phyloP scores from a whole-genome alignment of 2,797 vertebrate species.

The Dendrocincla fuliginosa region DNA sequence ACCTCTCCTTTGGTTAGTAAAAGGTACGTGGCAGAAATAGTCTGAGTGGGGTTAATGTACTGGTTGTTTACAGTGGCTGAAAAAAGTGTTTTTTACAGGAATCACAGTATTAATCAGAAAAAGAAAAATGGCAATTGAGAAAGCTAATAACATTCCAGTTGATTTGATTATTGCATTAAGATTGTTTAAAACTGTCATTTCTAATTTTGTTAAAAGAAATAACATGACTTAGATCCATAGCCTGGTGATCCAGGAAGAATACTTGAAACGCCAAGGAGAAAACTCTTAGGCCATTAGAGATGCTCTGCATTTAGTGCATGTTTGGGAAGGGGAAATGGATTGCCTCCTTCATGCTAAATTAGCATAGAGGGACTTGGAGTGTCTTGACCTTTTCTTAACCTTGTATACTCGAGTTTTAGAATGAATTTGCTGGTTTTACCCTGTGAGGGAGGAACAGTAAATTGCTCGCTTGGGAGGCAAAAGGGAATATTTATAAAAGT shows the following conservation, averaged over 20 bases:
- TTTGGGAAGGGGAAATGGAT: constrained; percentile 41
- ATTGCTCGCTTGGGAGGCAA: background rate
- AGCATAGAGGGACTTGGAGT: background rate
- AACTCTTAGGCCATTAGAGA: constrained; percentile 44
- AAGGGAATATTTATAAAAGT: background rate
- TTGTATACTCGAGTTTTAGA: background rate
- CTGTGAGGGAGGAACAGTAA: background rate
- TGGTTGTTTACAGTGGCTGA: background rate
- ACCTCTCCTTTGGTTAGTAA: background rate
- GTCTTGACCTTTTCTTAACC: constrained; percentile 59
- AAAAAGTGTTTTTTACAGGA: constrained; percentile 60
- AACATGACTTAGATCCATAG: constrained; percentile 5
- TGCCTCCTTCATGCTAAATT: constrained; percentile 40
- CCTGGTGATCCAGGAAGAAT: constrained; percentile 1
- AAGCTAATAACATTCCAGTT: constrained; percentile 56
- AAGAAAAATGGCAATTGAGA: constrained; percentile 33
- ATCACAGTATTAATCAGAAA: constrained; percentile 55
- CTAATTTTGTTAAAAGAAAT: constrained; percentile 65
- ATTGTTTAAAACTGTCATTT: constrained; percentile 64
- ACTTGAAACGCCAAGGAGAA: background rate
- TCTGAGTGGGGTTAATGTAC: background rate
- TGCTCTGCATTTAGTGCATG: constrained; percentile 5
- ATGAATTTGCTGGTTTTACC: background rate
- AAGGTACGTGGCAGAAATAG: background rate
- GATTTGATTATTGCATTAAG: constrained; percentile 67